Percentiles rank a stretch among this genome's conserved stretches.
Evolutionary conservation across 2,888 invertebrate genomes (phyloP).

Genomic region (Ormia ochracea): DNA sequence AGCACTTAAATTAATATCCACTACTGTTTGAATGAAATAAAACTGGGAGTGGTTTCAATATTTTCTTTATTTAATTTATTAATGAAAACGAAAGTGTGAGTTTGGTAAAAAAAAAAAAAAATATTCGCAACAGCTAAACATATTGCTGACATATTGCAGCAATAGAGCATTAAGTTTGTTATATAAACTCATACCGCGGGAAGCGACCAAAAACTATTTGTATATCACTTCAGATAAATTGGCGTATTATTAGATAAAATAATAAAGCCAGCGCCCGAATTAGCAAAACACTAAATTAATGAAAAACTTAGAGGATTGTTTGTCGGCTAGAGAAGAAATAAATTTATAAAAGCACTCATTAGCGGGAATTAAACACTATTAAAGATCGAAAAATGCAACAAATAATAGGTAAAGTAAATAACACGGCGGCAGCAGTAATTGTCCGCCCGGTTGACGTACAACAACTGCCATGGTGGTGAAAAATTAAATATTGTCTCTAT

Average conservation of each 20-base stretch:
- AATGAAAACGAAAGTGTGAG: conserved; percentile 55
- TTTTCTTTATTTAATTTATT: conserved; percentile 31
- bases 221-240: not conserved
- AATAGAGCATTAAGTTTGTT: conserved; percentile 9
- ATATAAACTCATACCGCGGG: not conserved
- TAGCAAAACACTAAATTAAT: conserved; percentile 53
- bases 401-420: conserved; percentile 25
- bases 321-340: conserved; percentile 18
- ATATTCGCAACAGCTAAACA: conserved; percentile 18
- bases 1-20: conserved; percentile 14
- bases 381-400: conserved; percentile 14
- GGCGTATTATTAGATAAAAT: conserved; percentile 30
- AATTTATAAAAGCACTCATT: not conserved
- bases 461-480: conserved; percentile 57
- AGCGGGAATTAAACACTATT: not conserved
- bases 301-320: conserved; percentile 27
- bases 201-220: not conserved
- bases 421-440: conserved; percentile 55
- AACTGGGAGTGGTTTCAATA: conserved; percentile 54
- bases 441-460: conserved; percentile 63
- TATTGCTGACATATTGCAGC: not conserved
- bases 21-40: conserved; percentile 17
- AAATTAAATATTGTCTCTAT: conserved; percentile 60
- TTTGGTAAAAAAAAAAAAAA: too few species aligned
- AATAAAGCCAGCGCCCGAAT: conserved; percentile 5